Evolutionary conservation across 92 coral and sea anemone species (phyloP).

Genomic region (Paramuricea clavata): DNA sequence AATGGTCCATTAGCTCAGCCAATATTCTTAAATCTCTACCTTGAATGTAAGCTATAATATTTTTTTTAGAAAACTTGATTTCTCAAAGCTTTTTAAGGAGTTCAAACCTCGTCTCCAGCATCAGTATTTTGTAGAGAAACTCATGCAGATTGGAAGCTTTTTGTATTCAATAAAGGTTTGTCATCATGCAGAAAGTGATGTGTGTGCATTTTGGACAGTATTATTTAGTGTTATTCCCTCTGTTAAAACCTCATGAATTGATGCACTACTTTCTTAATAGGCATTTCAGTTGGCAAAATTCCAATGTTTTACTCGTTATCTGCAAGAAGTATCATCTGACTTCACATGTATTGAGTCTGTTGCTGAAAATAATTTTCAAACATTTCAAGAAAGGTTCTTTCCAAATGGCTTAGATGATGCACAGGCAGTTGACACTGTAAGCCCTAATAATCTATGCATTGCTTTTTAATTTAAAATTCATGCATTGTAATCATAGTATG

Average conservation of each 20-base stretch:
- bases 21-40: too few species aligned
- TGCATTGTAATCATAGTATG: neutral
- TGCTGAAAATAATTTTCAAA: constrained; percentile 68
- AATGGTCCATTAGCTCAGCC: too few species aligned
- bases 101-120: constrained; percentile 85
- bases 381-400: constrained; percentile 67
- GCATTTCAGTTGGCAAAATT: constrained; percentile 89
- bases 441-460: neutral
- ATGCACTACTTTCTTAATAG: constrained; percentile 42
- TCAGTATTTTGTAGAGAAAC: constrained; percentile 76
- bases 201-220: too few species aligned
- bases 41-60: too few species aligned
- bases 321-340: constrained; percentile 63
- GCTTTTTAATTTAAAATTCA: neutral
- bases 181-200: too few species aligned
- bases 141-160: constrained; percentile 88
- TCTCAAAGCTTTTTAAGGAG: constrained; percentile 87
- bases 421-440: constrained; percentile 64
- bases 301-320: constrained; percentile 91
- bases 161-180: constrained; percentile 83
- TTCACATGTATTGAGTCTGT: constrained; percentile 68
- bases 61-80: constrained; percentile 75
- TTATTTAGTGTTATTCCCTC: too few species aligned
- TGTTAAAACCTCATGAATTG: neutral
- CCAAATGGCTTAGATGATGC: constrained; percentile 74